phyloP scores from a whole-genome alignment of 2,888 invertebrate genomes.

The Cephus nigrinus region DNA sequence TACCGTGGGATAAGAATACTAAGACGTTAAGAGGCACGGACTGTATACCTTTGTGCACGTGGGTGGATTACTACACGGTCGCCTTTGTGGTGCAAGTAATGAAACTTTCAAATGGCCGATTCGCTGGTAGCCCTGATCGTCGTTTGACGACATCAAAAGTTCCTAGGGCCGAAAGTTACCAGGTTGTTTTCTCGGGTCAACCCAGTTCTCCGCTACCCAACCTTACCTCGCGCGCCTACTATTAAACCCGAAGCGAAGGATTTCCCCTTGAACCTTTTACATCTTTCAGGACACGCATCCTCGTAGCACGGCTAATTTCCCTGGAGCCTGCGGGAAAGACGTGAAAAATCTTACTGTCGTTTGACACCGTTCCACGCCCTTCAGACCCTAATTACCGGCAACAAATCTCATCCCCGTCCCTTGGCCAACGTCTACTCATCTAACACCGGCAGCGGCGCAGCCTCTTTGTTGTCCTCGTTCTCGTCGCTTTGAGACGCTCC shows the following conservation, averaged over 20 bases:
- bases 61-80: not conserved
- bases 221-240: not conserved
- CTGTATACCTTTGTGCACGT: not conserved
- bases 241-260: not conserved
- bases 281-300: constrained; percentile 11
- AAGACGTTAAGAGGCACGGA: not conserved
- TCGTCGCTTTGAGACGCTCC: constrained; percentile 13
- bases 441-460: not conserved
- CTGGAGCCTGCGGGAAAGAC: constrained; percentile 13
- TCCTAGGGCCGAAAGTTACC: not conserved
- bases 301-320: constrained; percentile 12
- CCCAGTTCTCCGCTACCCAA: not conserved
- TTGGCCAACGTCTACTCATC: not conserved
- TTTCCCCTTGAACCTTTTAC: not conserved
- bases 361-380: constrained; percentile 17
- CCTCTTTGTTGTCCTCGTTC: constrained; percentile 3
- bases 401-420: constrained; percentile 13
- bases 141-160: not conserved
- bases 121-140: not conserved
- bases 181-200: not conserved
- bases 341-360: constrained; percentile 20
- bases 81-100: not conserved
- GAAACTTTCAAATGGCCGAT: not conserved
- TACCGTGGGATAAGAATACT: not conserved
- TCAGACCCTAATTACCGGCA: constrained; percentile 19